Evolutionary conservation across 2,888 invertebrate species (phyloP).

Genomic region (Synergus laeviventris): DNA sequence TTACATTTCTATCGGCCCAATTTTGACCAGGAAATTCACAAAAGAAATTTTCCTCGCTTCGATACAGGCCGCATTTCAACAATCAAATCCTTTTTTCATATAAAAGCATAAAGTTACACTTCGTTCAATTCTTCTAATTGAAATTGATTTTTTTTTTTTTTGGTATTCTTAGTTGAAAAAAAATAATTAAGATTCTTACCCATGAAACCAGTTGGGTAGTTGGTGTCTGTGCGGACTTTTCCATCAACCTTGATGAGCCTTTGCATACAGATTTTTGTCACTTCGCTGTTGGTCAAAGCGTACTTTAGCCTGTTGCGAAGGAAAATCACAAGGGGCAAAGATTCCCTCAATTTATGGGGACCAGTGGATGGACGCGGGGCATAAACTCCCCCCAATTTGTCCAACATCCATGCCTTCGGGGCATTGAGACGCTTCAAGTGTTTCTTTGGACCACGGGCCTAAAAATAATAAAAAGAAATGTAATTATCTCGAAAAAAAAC

Average conservation of each 20-base stretch:
- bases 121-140: too few relatives aligned
- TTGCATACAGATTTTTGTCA: conserved; percentile 98
- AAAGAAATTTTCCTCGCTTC: conserved; percentile 62
- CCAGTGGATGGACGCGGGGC: conserved; percentile 98
- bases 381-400: conserved; percentile 98
- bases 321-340: conserved; percentile 96
- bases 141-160: too few relatives aligned
- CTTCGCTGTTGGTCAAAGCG: conserved; percentile 97
- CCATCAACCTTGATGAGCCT: conserved; percentile 98
- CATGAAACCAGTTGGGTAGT: conserved; percentile 99
- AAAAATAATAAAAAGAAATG: conserved; percentile 61
- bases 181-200: conserved; percentile 83
- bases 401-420: conserved; percentile 99
- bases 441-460: conserved; percentile 99
- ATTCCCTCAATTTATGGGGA: conserved; percentile 98
- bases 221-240: conserved; percentile 97
- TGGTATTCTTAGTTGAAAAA: too few relatives aligned
- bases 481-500: too few relatives aligned
- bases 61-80: conserved; percentile 60
- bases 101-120: too few relatives aligned
- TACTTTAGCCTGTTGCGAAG: conserved; percentile 98
- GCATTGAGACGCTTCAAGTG: conserved; percentile 99
- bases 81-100: neutral
- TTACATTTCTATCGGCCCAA: conserved; percentile 73
- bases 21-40: conserved; percentile 74